Conservation (phyloP, 2,113 vertebrate species). For the Eolophus roseicapilla region DNA sequence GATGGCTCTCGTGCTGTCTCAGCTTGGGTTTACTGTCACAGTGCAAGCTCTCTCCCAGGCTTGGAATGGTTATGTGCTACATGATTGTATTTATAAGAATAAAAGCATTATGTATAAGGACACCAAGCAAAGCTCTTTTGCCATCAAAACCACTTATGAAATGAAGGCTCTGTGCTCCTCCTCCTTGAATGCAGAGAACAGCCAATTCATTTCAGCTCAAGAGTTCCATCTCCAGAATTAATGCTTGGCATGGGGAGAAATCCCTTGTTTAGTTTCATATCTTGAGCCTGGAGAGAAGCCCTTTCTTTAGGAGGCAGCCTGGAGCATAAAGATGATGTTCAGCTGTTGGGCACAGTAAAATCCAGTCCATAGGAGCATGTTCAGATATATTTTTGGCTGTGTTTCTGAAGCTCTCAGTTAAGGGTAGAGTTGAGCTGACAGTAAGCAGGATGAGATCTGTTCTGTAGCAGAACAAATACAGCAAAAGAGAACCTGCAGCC, state of each 20-base stretch:
- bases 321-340: background rate
- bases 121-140: background rate
- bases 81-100: background rate
- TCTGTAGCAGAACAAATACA: background rate
- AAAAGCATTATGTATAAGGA: background rate
- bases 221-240: background rate
- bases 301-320: background rate
- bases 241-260: background rate
- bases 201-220: background rate
- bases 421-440: background rate
- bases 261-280: background rate
- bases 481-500: background rate
- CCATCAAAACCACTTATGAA: background rate
- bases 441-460: background rate
- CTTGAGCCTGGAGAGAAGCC: background rate
- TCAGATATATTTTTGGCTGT: background rate
- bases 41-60: background rate
- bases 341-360: background rate
- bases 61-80: background rate
- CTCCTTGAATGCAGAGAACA: background rate
- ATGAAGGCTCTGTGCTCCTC: background rate
- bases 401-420: background rate
- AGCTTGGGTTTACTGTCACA: background rate
- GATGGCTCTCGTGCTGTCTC: background rate
- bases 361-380: rapidly evolving